A percentile compares a stretch with the other conserved stretches of the same genome.
These are phyloP conservation scores for Microchrysa polita DNA, from an alignment of 2,888 invertebrate genomes.

Conservation along the genomic window DNA sequence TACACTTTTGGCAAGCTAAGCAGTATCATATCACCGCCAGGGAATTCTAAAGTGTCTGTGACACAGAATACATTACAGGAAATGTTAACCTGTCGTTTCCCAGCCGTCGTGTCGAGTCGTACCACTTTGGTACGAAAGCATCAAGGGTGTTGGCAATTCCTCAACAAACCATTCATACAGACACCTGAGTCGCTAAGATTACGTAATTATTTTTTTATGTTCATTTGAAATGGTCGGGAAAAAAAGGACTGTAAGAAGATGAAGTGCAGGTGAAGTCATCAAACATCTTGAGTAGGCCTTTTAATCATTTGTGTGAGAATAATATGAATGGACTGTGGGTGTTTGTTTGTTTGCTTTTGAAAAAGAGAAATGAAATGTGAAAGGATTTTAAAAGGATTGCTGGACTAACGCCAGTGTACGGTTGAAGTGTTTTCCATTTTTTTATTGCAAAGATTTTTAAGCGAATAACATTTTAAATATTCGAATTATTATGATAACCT, in stretches of 20 bases:
- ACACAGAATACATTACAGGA: slow-evolving; percentile 46
- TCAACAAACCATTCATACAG: slow-evolving; percentile 31
- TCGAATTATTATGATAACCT: too few species aligned
- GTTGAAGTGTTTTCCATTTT: too few species aligned
- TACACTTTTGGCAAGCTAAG: slow-evolving; percentile 25
- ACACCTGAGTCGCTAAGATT: slow-evolving; percentile 39
- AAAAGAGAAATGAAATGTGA: not conserved
- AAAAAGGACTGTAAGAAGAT: not conserved
- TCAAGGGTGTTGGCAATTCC: slow-evolving; percentile 35
- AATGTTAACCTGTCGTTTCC: slow-evolving; percentile 28
- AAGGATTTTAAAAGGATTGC: not conserved
- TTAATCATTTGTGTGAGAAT: slow-evolving; percentile 33
- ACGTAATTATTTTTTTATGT: slow-evolving; percentile 43
- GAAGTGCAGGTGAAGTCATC: slow-evolving; percentile 32
- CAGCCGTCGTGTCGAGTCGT: too few species aligned
- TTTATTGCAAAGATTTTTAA: too few species aligned
- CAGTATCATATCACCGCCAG: slow-evolving; percentile 16
- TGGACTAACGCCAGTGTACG: too few species aligned
- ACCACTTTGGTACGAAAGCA: not conserved
- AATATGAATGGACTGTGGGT: not conserved
- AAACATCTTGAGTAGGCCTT: slow-evolving; percentile 21
- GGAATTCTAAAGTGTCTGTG: slow-evolving; percentile 45
- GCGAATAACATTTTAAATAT: too few species aligned
- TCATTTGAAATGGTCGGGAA: slow-evolving; percentile 22
- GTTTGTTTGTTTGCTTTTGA: slow-evolving; percentile 26